A percentile compares a stretch with the other conserved stretches of the same genome.
Evolutionary conservation across 2,113 vertebrate species (phyloP).

Genomic region (Marcusenius ussheri): DNA sequence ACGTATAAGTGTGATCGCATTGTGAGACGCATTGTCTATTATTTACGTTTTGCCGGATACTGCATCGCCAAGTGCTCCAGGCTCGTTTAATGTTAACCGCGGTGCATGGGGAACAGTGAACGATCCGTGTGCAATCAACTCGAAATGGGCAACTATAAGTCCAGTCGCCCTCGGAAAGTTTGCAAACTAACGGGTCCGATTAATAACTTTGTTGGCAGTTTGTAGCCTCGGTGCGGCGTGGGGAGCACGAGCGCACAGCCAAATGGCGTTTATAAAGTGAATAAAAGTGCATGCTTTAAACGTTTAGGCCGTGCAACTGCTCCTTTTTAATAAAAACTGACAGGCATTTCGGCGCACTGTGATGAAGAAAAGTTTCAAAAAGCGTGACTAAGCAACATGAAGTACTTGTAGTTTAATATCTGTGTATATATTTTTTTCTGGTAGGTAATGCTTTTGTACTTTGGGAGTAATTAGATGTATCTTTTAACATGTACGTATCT

Average conservation of each 20-base stretch:
- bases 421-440: background rate
- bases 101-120: background rate
- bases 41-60: background rate
- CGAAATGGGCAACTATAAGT: background rate
- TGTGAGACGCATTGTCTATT: background rate
- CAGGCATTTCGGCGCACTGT: conserved; percentile 14
- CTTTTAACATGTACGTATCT: background rate
- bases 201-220: background rate
- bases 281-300: background rate
- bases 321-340: conserved; percentile 18
- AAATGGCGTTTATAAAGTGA: background rate
- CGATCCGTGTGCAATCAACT: background rate
- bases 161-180: background rate
- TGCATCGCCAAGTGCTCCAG: background rate
- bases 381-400: conserved; percentile 23
- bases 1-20: background rate
- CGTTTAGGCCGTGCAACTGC: background rate
- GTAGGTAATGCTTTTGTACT: background rate
- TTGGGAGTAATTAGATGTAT: background rate
- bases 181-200: background rate
- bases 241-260: background rate
- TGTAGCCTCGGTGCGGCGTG: background rate
- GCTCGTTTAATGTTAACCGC: background rate
- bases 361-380: conserved; percentile 10
- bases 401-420: background rate